Base-by-base conservation (phyloP, 2,113 vertebrate genomes). In the Nothocercus julius region DNA sequence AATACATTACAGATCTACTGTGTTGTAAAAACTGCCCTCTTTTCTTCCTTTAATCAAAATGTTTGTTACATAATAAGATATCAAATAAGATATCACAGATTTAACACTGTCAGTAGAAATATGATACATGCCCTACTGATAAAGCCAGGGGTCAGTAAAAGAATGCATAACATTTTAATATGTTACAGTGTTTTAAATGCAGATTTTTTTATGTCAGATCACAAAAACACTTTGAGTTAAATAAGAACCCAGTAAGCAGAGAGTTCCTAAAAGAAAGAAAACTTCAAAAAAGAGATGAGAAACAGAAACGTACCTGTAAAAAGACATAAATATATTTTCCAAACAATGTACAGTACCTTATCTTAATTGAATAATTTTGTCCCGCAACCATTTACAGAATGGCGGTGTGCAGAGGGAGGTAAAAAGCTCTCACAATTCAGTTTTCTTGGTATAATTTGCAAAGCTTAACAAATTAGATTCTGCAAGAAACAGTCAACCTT, bases 291-390 rank as follows among this genome's bases (percentile, higher is more conserved):
- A 83, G 19, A 84, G 85, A 96, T 90, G 75, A 94, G 82, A 96
- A 49, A 22, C 36, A 84, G 64, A 85, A 97, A 62, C 38, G 51
- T 94, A 27, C 53, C 73, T 97, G 92, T 88, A 94, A 96, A 94
- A 91, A 44, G 75, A 75, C 40, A 72, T 81, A 89, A 89, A 96
- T 88, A 49, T 95, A 82, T 96, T 97, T 95, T 96, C 78, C 70
- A 72, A 97, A 92, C 76, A 95, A 82, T 94, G 74, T 77, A 42
- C 38, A 67, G 66, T 87, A 88, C 93, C 85, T 97, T 97, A 92
- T 96, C 73, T 89, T 97, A 97, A 96, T 87, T 87, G 72, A 97
- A 92, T 96, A 94, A 61, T 61, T 94, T 89, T 78, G 89, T 92
- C 90, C 85, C 56, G 45, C 67, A 96, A 82, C 78, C 79, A 82